Evolutionary conservation across 2,888 invertebrate species (phyloP).

Genomic region (Agelastica alni): DNA sequence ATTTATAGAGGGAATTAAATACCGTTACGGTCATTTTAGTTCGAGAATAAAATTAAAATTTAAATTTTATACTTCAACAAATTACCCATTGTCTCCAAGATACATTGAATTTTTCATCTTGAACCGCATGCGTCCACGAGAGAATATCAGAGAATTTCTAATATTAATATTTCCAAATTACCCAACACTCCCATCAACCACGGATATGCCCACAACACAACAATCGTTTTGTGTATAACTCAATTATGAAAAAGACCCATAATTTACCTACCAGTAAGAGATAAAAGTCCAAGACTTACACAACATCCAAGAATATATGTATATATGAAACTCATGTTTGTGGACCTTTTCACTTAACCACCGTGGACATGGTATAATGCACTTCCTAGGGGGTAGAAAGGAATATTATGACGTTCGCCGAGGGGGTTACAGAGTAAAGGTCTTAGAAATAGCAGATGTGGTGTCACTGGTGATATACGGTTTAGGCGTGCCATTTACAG

Average conservation of each 20-base stretch:
- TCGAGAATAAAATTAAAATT: background rate
- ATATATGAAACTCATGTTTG: slow-evolving; percentile 43
- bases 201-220: too few relatives aligned
- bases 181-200: background rate
- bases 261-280: slow-evolving; percentile 26
- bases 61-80: background rate
- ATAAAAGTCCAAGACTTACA: slow-evolving; percentile 22
- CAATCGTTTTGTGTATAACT: slow-evolving; percentile 22
- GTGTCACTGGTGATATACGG: slow-evolving; percentile 45
- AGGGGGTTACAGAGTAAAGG: slow-evolving; percentile 42
- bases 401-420: slow-evolving; percentile 54
- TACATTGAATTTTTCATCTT: slow-evolving; percentile 6
- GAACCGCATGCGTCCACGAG: slow-evolving; percentile 5
- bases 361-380: slow-evolving; percentile 48
- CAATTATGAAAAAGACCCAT: slow-evolving; percentile 26
- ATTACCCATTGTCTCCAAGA: slow-evolving; percentile 5
- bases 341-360: slow-evolving; percentile 47
- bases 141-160: background rate
- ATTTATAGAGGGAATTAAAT: too few relatives aligned
- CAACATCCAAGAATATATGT: slow-evolving; percentile 35
- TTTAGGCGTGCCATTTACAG: slow-evolving; percentile 44
- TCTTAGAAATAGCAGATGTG: slow-evolving; percentile 42
- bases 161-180: slow-evolving; percentile 5
- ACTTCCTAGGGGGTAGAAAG: slow-evolving; percentile 50
- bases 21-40: background rate